Base-by-base conservation (phyloP, 2,888 invertebrate genomes). In the Rhimphoctona megacephalus region DNA sequence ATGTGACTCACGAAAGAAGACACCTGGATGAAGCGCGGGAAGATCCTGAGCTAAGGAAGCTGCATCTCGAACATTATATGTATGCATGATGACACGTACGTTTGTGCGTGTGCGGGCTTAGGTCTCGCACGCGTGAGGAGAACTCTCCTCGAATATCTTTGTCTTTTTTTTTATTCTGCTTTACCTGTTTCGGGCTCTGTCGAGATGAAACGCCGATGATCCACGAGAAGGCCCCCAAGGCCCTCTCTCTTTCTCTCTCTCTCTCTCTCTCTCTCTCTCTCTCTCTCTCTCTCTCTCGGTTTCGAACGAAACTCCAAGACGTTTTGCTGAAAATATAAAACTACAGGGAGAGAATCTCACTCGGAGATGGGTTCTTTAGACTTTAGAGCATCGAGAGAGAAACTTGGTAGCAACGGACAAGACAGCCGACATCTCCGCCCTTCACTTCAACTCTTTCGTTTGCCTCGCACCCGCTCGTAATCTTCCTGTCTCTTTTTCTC, bases 381-480 rank as follows among this genome's bases (percentile, higher is more conserved):
- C 91, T 91, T 93, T 91, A 92, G 90, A 91, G 91, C 85, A 85
- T 76, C 69, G 36, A 39, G 76, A 82, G 91, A 91, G 76, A 82
- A 91, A 91, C 91, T 90, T 91, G 92, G 93, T 93, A 93, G 93
- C 93, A 90, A 69, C 90, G 86, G 89, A 92, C 93, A 93, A 92
- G 93, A 93, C 93, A 92, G 92, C 91, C 92, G 91, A 93, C 93
- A 93, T 91, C 91, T 89, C 91, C 91, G 92, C 91, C 92, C 91
- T 91, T 91, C 87, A 89, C 85, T 52, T 9, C 78, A 73, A 25
- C 70, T 74, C 74, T 69, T 39, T 73, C 52, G 17, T 25, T 64
- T 43, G 61, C 30, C 25, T 72, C 76, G 52, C 73, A 66, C 85
- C 80, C 82, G 54, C 57, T 46, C 49, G 36, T 78, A 57, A 72